Base-by-base conservation (phyloP, 2,888 invertebrate genomes). In the Drosophila ezoana region DNA sequence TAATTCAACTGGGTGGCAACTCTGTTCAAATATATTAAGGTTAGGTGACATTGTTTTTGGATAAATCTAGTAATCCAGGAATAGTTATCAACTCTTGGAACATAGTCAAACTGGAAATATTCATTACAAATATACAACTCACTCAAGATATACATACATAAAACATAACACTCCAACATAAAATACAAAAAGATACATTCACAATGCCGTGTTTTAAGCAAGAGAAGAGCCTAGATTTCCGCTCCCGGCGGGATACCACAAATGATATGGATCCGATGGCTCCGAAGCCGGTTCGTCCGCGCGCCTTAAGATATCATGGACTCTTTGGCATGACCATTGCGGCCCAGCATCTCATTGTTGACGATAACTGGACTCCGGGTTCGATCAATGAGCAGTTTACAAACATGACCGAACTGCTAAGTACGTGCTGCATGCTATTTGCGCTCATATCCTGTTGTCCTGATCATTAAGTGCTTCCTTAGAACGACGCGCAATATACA, bases 291-390 rank as follows among this genome's bases (percentile, higher is more conserved):
- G 90, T 90, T 44, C 88, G 89, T 74, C 90, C 91, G 0, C 81
- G 81, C 0, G 78, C 90, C 3, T 71, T 90, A n/a, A 76, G 82
- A 11, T 76, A 78, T 43, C 92, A 92, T 83, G 91, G 90, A 3
- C 79, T 92, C n/a, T 91, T 92, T 13, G 92, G 92, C 6, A 66
- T 82, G 20, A 79, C 82, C 18, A 89, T 63, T 72, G 87, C 90
- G 20, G 83, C 89, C 5, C 87, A 90, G 49, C 92, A 92, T 63
- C 79, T 90, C 68, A 82, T 92, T 73, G 72, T 90, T 11, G 91
- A 91, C 53, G 72, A 90, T 0, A 82, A 83, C 4, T 92, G 92
- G 92, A 86, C 90, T 1, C 89, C 90, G 4, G 79, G 65, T 9
- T 83, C 89, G 1, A 47, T 91, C 43, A 85, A 86, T 1, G 87